These are phyloP conservation scores for Hypanus sabinus DNA, from an alignment of 2,113 vertebrate genomes.

Conservation along the genomic window DNA sequence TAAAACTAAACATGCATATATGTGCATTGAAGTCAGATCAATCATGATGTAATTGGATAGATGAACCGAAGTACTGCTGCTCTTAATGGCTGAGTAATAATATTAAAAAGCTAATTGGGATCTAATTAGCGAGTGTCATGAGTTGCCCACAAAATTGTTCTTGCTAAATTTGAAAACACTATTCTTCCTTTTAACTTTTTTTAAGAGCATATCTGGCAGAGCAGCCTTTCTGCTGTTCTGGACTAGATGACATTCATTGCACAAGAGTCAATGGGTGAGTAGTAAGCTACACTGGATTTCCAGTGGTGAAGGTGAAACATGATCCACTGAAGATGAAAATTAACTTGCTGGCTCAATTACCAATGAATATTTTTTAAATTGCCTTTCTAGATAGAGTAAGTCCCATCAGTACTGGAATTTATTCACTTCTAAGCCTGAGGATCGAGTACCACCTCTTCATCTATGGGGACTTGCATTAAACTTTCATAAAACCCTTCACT, in stretches of 20 bases:
- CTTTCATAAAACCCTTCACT: no score
- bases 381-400: background rate
- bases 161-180: background rate
- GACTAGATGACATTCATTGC: background rate
- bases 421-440: no score
- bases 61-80: no score
- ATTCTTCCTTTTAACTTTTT: background rate
- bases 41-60: no score
- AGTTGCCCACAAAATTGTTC: background rate
- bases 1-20: no score
- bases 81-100: background rate
- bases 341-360: background rate
- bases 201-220: background rate
- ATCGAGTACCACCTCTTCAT: no score
- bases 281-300: background rate
- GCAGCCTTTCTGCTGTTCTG: background rate
- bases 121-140: background rate
- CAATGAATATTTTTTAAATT: background rate
- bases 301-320: background rate
- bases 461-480: no score
- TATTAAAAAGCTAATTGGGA: background rate
- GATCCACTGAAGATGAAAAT: background rate
- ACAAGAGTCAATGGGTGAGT: background rate
- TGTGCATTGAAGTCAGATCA: no score
- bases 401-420: no score